Conservation (phyloP, 2,113 vertebrate genomes). For the Anser brachyrhynchus region DNA sequence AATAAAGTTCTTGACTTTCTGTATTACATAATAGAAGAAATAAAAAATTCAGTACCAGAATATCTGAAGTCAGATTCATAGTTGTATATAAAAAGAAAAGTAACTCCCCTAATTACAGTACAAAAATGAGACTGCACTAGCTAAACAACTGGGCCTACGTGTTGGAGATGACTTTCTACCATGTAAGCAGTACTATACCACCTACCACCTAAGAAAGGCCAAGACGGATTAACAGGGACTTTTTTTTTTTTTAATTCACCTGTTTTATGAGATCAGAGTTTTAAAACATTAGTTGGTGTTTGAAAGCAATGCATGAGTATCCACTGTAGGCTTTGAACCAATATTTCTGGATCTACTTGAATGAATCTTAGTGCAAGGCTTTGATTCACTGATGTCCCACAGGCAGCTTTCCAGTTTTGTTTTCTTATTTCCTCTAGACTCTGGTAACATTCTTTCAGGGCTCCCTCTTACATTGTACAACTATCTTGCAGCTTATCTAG, state of each 20-base stretch:
- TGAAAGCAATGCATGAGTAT: not conserved
- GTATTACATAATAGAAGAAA: not conserved
- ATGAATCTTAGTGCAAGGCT: not conserved
- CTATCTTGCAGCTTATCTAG: conserved; percentile 16
- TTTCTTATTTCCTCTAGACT: not conserved
- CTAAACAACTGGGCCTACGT: not conserved
- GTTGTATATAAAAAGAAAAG: not conserved
- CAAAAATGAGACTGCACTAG: not conserved
- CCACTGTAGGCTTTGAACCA: not conserved
- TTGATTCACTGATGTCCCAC: not conserved
- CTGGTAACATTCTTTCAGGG: conserved; percentile 16
- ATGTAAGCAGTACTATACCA: not conserved
- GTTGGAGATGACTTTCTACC: not conserved
- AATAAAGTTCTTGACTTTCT: not conserved
- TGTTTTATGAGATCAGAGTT: not conserved
- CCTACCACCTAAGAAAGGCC: not conserved
- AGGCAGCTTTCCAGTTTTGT: not conserved
- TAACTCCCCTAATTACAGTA: not conserved
- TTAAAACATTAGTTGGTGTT: not conserved
- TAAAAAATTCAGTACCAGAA: not conserved
- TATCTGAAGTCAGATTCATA: not conserved
- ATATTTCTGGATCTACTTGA: not conserved
- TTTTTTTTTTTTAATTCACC: not conserved
- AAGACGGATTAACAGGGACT: not conserved
- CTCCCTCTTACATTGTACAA: not conserved